Percentiles rank a stretch among this genome's conserved stretches.
phyloP scores from a whole-genome alignment of 2,888 invertebrate genomes.

The Schizotus pectinicornis region DNA sequence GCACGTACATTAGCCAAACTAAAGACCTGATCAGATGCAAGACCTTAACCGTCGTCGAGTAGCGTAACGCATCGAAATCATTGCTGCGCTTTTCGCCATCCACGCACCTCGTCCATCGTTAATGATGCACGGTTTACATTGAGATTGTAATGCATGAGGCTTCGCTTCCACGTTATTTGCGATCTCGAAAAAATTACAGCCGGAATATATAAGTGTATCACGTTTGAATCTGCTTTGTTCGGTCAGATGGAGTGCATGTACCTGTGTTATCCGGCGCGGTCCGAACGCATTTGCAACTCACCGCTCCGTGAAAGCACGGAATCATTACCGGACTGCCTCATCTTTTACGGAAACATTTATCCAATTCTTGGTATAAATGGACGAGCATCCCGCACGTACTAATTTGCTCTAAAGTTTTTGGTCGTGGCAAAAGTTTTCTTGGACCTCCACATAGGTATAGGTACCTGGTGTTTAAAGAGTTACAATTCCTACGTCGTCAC shows the following conservation, averaged over 20 bases:
- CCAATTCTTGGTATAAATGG: not conserved
- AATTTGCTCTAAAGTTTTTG: too few relatives aligned
- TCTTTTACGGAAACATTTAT: slow-evolving; percentile 1
- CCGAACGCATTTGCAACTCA: slow-evolving; percentile 32
- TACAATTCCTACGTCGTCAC: too few relatives aligned
- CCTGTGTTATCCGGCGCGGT: not conserved
- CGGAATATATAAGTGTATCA: slow-evolving; percentile 21
- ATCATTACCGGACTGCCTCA: slow-evolving; percentile 18
- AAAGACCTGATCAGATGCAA: too few relatives aligned
- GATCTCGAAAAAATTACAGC: slow-evolving; percentile 25
- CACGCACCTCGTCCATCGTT: slow-evolving; percentile 24
- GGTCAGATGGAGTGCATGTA: not conserved
- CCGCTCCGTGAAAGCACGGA: slow-evolving; percentile 39
- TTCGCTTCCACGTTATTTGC: slow-evolving; percentile 35
- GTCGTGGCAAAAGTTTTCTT: too few relatives aligned
- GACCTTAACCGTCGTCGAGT: too few relatives aligned
- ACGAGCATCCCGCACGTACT: too few relatives aligned
- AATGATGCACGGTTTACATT: slow-evolving; percentile 32
- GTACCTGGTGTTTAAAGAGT: too few relatives aligned
- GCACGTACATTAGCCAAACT: too few relatives aligned
- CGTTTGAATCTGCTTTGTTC: not conserved
- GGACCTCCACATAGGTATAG: too few relatives aligned
- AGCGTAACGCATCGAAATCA: slow-evolving; percentile 1
- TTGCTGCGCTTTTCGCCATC: slow-evolving; percentile 18
- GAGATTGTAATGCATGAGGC: slow-evolving; percentile 34